Percentiles rank a stretch among this genome's conserved stretches.
Evolutionary conservation across 2,888 invertebrate genomes (phyloP).

Genomic region (Electrophaes corylata): DNA sequence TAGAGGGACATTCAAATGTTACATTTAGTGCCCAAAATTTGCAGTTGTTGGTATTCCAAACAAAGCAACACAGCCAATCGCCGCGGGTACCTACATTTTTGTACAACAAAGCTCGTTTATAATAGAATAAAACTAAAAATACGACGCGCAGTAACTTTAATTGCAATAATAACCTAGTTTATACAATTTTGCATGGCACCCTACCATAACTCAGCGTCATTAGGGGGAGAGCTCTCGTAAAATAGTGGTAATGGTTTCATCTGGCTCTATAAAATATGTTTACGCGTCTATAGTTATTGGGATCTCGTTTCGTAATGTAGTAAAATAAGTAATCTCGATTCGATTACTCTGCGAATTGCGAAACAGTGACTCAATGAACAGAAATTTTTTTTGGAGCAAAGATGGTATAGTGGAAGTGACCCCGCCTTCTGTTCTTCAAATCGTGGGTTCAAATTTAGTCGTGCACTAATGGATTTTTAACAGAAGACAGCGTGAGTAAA

Average conservation of each 20-base stretch:
- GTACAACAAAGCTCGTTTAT: neutral
- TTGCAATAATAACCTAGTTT: slow-evolving; percentile 14
- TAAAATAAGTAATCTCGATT: slow-evolving; percentile 44
- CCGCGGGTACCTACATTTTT: neutral
- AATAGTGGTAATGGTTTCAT: slow-evolving; percentile 75
- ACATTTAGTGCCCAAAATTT: too few relatives aligned
- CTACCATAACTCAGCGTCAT: slow-evolving; percentile 68
- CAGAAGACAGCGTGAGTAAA: too few relatives aligned
- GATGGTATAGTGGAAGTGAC: too few relatives aligned
- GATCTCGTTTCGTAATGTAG: slow-evolving; percentile 59
- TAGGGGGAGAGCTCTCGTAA: slow-evolving; percentile 77
- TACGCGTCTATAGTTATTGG: slow-evolving; percentile 67
- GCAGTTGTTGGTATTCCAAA: too few relatives aligned
- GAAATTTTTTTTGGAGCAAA: too few relatives aligned
- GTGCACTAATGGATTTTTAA: too few relatives aligned
- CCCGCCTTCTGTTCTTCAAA: too few relatives aligned
- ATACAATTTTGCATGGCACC: slow-evolving; percentile 19
- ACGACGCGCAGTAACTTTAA: slow-evolving; percentile 6
- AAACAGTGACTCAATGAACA: neutral
- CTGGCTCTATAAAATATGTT: slow-evolving; percentile 79
- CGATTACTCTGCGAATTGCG: neutral
- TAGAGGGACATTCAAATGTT: too few relatives aligned
- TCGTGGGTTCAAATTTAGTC: too few relatives aligned
- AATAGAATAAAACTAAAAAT: neutral
- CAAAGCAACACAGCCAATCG: too few relatives aligned